Base-by-base conservation (phyloP, 2,797 vertebrate species). In the Coregonus suidteri region DNA sequence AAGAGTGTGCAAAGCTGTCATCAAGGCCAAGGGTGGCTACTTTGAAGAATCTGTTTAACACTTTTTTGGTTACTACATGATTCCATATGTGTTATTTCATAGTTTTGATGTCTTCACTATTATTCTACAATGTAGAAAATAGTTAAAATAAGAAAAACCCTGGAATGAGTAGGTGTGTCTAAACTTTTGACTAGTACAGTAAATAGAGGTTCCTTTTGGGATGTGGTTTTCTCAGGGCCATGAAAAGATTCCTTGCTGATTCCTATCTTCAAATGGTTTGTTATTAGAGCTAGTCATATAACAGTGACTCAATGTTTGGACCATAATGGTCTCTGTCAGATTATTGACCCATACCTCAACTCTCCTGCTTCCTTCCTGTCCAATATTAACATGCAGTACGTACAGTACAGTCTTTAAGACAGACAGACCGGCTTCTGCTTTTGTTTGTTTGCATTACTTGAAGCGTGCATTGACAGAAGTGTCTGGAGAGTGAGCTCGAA, bases 401-500 rank as follows among this genome's bases (percentile, higher is more conserved):
- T 54, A 15, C 52, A 54, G 52, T 56, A 56, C 53, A 16, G 16
- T 56, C 15, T 18, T 56, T 18, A 56, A 56, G 16, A 18, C 53
- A 47, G 3, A 67, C 30, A 62, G 30, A 47, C 37, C 9, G 30
- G 4, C 18, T 25, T 76, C 30, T 74, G 76, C 65, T 20, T 68
- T 37, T 34, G 14, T 3, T 51, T 64, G 16, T 4, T 62, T 54
- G 41, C 56, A 47, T 9, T 31, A 7, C 53, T 30, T 67, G 59
- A 71, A 74, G 64, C 69, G 78, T 69, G 11, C 64, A 53, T 71
- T 71, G 30, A 56, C 79, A 65, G 47, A 59, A 52, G 73, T 37
- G 54, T 75, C 47, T 66, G 75, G 73, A 79, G 66, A 6, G 11
- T 64, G 37, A 83, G 77, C 31, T 70, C 20, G 52, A 62, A 47